phyloP scores from a whole-genome alignment of 2,113 vertebrate species.

The Rhinichthys klamathensis region DNA sequence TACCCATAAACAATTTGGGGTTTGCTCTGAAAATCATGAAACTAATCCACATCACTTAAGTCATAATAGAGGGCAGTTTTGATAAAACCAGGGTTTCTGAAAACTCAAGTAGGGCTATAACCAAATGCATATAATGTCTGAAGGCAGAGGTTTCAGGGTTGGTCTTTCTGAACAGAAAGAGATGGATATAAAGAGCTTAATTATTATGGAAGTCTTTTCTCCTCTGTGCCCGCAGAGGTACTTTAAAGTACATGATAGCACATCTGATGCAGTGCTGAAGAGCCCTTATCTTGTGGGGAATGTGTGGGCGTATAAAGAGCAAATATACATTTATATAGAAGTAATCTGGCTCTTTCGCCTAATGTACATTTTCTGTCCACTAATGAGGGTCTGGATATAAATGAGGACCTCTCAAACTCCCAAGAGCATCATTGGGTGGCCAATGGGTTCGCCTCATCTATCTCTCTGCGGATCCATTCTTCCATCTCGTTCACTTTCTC shows the following conservation, averaged over 20 bases:
- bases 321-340: conserved; percentile 34
- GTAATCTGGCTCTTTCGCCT: background rate
- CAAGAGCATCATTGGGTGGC: conserved; percentile 4
- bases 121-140: background rate
- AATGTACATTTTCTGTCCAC: conserved; percentile 39
- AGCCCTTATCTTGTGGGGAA: conserved; percentile 35
- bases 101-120: background rate
- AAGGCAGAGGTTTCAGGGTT: background rate
- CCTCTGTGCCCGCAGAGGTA: conserved; percentile 4
- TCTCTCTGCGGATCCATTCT: conserved; percentile 18
- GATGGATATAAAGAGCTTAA: conserved; percentile 32
- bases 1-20: conserved; percentile 9
- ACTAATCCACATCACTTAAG: background rate
- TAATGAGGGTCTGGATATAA: conserved; percentile 46
- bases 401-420: conserved; percentile 11
- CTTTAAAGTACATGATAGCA: conserved; percentile 43
- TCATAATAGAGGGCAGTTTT: background rate
- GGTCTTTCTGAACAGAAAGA: conserved; percentile 24
- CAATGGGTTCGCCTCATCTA: conserved; percentile 16
- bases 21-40: background rate
- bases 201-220: conserved; percentile 35
- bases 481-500: conserved; percentile 30
- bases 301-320: conserved; percentile 1
- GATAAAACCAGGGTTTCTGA: conserved; percentile 9
- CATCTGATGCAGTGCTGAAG: conserved; percentile 36